phyloP scores from a whole-genome alignment of 1,140 invertebrate genomes.

The Cydia amplana region DNA sequence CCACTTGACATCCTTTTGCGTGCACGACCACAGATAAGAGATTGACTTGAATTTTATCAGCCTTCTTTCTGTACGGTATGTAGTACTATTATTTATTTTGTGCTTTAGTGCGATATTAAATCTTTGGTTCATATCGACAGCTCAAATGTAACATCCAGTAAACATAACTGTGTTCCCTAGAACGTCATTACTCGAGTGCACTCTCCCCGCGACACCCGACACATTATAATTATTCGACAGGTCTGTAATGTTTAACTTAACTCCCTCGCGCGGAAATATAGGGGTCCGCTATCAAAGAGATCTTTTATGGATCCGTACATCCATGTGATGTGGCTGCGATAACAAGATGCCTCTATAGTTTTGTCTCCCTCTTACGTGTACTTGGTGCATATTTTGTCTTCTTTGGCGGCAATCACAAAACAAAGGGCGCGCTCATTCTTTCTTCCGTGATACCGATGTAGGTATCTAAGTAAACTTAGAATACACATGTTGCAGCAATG shows the following conservation, averaged over 20 bases:
- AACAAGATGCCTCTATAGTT: not conserved
- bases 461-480: too few relatives aligned
- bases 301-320: slow-evolving; percentile 14
- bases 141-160: not conserved
- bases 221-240: slow-evolving; percentile 19
- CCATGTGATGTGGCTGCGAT: slow-evolving; percentile 8
- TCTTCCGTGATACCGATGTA: too few relatives aligned
- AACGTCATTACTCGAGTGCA: not conserved
- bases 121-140: too few relatives aligned
- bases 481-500: too few relatives aligned
- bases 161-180: not conserved
- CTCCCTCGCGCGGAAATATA: slow-evolving; percentile 3
- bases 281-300: slow-evolving; percentile 5
- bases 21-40: too few relatives aligned
- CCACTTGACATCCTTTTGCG: too few relatives aligned
- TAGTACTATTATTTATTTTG: too few relatives aligned
- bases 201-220: not conserved
- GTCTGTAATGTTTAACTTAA: slow-evolving; percentile 13
- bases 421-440: too few relatives aligned
- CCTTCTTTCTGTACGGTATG: too few relatives aligned
- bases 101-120: too few relatives aligned
- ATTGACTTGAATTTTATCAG: too few relatives aligned
- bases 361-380: not conserved
- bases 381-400: not conserved
- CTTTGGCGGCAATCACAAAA: not conserved